These are phyloP conservation scores for Phortica okadai DNA, from an alignment of 2,888 invertebrate genomes.

Conservation along the genomic window DNA sequence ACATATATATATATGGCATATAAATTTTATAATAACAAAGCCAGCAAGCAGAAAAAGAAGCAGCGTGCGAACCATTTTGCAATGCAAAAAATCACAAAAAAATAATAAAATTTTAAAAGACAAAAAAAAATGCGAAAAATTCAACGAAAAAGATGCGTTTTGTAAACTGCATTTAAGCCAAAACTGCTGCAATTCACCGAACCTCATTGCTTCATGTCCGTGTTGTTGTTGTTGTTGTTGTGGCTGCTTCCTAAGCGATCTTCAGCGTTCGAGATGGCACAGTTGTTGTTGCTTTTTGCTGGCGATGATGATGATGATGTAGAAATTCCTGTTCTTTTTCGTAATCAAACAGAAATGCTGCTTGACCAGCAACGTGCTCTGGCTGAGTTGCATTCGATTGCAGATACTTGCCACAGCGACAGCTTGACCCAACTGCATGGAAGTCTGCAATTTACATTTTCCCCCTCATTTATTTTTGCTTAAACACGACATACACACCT, in stretches of 20 bases:
- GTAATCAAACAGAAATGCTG: constrained; percentile 65
- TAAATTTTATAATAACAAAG: background rate
- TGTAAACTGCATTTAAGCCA: background rate
- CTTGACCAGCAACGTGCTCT: constrained; percentile 53
- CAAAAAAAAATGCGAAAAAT: background rate
- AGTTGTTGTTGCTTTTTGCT: constrained; percentile 37
- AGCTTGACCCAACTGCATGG: background rate
- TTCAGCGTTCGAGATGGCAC: constrained; percentile 55
- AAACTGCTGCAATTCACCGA: background rate
- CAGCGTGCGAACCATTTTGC: constrained; percentile 12
- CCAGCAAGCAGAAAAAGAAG: background rate
- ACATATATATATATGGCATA: background rate
- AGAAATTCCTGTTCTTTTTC: constrained; percentile 68
- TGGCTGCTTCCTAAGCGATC: constrained; percentile 46
- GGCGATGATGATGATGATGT: constrained; percentile 27
- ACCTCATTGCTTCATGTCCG: background rate
- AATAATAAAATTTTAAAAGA: background rate
- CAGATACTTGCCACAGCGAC: background rate
- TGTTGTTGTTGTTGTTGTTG: background rate
- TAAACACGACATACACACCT: too few relatives aligned
- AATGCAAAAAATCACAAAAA: background rate
- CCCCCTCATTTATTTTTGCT: too few relatives aligned
- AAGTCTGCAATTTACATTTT: background rate
- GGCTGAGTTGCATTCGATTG: background rate
- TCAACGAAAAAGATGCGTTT: background rate